Conservation (phyloP, 2,797 vertebrate genomes). For the Aeoliscus strigatus region DNA sequence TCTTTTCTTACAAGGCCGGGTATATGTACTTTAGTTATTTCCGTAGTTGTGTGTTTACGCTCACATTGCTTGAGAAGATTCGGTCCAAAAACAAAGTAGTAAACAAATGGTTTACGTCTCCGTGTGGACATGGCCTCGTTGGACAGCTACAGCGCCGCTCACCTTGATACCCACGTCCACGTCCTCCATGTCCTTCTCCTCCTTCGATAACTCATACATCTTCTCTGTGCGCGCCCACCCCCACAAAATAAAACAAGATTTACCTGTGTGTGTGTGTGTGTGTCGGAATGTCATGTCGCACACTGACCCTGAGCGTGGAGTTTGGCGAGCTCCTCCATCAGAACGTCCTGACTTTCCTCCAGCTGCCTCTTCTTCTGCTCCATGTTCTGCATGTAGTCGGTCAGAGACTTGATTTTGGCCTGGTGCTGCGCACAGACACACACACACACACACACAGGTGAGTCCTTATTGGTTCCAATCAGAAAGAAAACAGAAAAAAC, state of each 20-base stretch:
- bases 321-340: conserved; percentile 84
- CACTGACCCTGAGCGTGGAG: conserved; percentile 80
- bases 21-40: too few species aligned
- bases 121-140: too few species aligned
- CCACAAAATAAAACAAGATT: neutral
- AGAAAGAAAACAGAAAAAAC: neutral
- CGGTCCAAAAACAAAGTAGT: too few species aligned
- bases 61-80: too few species aligned
- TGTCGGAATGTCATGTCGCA: neutral
- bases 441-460: neutral
- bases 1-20: too few species aligned
- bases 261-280: too few species aligned
- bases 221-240: conserved; percentile 81
- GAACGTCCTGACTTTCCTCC: conserved; percentile 85
- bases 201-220: conserved; percentile 82
- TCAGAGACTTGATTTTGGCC: conserved; percentile 91
- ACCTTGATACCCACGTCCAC: conserved; percentile 86
- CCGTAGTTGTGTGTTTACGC: too few species aligned
- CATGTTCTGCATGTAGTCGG: conserved; percentile 93
- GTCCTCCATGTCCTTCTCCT: conserved; percentile 86
- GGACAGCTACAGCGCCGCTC: neutral
- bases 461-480: too few species aligned
- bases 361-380: conserved; percentile 89
- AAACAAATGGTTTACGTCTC: too few species aligned
- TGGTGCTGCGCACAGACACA: conserved; percentile 77